Evolutionary conservation across 2,797 vertebrate genomes (phyloP), one percentile per base, ranked within the genome.

Genomic region (Chromis chromis): DNA sequence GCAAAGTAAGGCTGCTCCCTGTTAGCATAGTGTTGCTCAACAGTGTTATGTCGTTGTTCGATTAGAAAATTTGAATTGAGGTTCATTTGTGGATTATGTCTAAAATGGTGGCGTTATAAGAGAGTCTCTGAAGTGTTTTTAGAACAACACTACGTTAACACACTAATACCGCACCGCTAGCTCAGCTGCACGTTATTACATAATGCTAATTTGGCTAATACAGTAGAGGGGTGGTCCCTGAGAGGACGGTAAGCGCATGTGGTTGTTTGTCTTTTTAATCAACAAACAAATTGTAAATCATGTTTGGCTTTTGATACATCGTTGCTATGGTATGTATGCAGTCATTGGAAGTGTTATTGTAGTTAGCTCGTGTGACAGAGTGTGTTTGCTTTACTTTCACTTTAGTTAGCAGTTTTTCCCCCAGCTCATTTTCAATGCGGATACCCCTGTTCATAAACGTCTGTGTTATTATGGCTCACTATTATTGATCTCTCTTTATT

Each of bases 121-220:
- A 0, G 10, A n/a, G 10, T 1, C 19, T 1, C 7, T 10, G 6
- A 10, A 6, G 13, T 11, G 19, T 50, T 25, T 44, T 12, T n/a
- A 21, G 22, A 1, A 3, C 50, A 36, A 3, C 33, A 3, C 33
- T 36, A 36, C 33, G 33, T 10, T 36, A 36, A 36, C 12, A 36
- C 33, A 11, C 1, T 11, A 36, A 13, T n/a, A 21, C 19, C 11
- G 17, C 8, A 6, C 21, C 3, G 6, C 33, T 61, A 52, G 60
- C 44, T 49, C 39, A 17, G 6, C 19, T 24, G 17, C 24, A 33
- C 40, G 21, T 21, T 46, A 17, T 31, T 13, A 70, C 61, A 22
- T 7, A 6, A 68, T 62, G 71, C 75, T 83, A 53, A 54, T 44
- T 2, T 19, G 55, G 55, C 66, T 65, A 3, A 39, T 28, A 12